Conservation (phyloP, 2,113 vertebrate species). For the Chaetorhynchus papuensis region DNA sequence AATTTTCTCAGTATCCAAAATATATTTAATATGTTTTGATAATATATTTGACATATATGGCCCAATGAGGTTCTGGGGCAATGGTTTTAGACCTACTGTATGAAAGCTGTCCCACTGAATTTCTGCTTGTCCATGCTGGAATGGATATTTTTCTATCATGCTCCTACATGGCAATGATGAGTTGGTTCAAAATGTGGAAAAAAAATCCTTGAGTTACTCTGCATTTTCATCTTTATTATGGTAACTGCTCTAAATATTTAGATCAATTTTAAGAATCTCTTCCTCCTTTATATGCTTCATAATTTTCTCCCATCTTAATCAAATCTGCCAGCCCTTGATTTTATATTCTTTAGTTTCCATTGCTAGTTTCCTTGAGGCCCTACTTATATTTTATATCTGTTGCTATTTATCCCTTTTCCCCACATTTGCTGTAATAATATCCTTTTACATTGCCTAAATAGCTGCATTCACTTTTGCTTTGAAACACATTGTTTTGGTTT, state of each 20-base stretch:
- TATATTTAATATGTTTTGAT: neutral
- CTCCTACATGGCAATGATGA: accelerated
- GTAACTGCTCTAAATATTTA: neutral
- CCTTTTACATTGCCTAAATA: neutral
- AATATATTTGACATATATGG: neutral
- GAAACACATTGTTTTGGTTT: neutral
- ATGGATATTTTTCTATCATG: neutral
- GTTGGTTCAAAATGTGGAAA: neutral
- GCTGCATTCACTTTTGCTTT: neutral
- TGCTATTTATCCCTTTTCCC: neutral
- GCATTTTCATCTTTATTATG: neutral
- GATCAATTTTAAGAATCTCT: neutral
- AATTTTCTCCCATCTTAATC: neutral
- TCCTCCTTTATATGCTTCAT: neutral
- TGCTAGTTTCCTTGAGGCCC: neutral
- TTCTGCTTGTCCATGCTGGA: neutral
- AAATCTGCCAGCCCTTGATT: neutral
- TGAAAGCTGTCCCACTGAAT: neutral
- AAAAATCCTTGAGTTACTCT: neutral
- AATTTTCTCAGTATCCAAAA: neutral
- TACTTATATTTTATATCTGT: neutral
- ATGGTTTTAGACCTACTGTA: neutral
- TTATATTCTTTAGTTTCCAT: neutral
- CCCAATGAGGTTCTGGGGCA: neutral
- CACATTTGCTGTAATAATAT: neutral